These are phyloP conservation scores for Acanthosepion esculentum DNA, from an alignment of 2,888 invertebrate genomes.

Conservation along the genomic window DNA sequence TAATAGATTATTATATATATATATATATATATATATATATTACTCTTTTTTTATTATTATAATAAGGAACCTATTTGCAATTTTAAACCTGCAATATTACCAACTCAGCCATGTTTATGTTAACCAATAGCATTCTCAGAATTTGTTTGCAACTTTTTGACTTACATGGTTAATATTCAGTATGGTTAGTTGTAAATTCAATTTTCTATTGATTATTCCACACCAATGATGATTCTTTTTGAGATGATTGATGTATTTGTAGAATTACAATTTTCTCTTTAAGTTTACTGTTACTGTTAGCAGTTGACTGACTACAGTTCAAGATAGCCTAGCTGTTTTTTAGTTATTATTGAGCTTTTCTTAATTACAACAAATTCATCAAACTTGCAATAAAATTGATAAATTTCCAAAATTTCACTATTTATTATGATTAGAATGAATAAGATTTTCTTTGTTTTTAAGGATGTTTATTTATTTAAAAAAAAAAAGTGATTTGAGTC, in stretches of 20 bases:
- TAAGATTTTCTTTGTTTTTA: not conserved
- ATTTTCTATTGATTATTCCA: not conserved
- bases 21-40: too few species aligned
- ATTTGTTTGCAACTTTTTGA: not conserved
- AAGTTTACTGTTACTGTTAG: not conserved
- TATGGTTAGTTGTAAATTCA: not conserved
- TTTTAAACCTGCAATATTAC: not conserved
- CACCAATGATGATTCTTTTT: not conserved
- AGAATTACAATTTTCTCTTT: not conserved
- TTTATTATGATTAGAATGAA: not conserved
- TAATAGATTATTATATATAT: too few species aligned
- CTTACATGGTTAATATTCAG: not conserved
- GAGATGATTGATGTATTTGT: not conserved
- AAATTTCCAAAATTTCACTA: not conserved
- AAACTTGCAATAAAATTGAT: not conserved
- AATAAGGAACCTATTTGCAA: not conserved
- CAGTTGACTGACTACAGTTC: not conserved
- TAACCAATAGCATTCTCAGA: not conserved
- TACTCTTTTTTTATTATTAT: too few species aligned
- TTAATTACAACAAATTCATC: not conserved
- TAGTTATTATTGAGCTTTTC: not conserved
- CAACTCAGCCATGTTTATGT: not conserved
- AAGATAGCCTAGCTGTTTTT: not conserved
- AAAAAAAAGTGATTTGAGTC: not conserved
- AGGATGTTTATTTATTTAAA: not conserved